Base-by-base conservation (phyloP, 2,113 vertebrate genomes). In the Trachemys scripta region DNA sequence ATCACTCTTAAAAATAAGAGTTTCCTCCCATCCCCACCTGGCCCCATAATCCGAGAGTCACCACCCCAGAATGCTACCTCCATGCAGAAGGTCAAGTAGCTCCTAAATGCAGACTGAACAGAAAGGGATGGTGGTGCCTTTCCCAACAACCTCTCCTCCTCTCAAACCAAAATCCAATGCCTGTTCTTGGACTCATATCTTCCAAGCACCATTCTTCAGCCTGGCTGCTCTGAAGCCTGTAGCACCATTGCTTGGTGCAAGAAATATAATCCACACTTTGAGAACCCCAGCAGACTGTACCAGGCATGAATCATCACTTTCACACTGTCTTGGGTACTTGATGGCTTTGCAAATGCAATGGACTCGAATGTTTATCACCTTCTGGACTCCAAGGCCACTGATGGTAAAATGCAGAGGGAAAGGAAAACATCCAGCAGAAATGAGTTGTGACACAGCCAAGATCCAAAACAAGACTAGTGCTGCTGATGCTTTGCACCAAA, bases 381-480 rank as follows among this genome's bases (percentile, higher is more conserved):
- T 7, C 79, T 51, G 47, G 85, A 76, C 20, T 54, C 57, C 47
- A 51, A 69, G 54, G 29, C 31, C 83, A 87, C 42, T 35, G 45
- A 38, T 35, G n/a, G 19, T 25, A 80, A 27, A 87, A 56, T 4
- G 47, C 20, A n/a, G 29, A 22, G 62, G 47, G n/a, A 91, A 76
- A 16, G 49, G 20, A 59, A 57, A 83, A 59, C 81, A 38, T 83
- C 27, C 27, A 57, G 57, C 81, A 56, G 38, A 82, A 56, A 78
- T 27, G 81, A 82, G 57, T 69, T 31, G 20, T 6, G 76, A 14
- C 12, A 42, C 0, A 0, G 75, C 5, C 31, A 49, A 54, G 59
- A 59, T 76, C 35, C 79, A 10, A 0, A 0, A 31, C 62, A 75
- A 47, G 50, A 5, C 14, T 24, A 22, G 22, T 8, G 22, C 42